Evolutionary conservation across 2,888 invertebrate species (phyloP), one percentile per base, ranked within the genome.

Genomic region (Drosophila limbata): DNA sequence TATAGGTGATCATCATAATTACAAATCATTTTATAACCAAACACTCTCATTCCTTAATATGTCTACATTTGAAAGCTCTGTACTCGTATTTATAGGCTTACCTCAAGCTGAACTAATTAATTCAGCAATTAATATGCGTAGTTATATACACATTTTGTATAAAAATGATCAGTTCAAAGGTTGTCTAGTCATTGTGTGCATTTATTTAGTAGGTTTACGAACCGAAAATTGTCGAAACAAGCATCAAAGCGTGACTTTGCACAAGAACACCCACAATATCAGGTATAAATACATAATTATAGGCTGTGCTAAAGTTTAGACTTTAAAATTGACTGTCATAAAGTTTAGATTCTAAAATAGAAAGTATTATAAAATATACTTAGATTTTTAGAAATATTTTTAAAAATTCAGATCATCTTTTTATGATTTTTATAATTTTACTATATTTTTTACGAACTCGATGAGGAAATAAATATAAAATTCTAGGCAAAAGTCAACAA

Each of bases 191-290:
- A 64, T 65, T 72, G 56, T 9, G 40, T 11, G 9, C 51, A 17
- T 31, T 60, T 51, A 52, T 63, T 70, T 25, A 11, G 35, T 47
- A n/a, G 39, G 5, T 37, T 39, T 44, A 35, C 25, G 9, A 53
- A 60, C 25, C 37, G n/a, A 66, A 35, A 52, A 9, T 53, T 57
- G 67, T 71, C 65, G 31, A 21, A 69, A 45, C 53, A 67, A 40
- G 60, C 69, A 78, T 31, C 56, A 57, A 62, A 57, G 73, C 78
- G 69, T 77, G 78, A 73, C 77, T 52, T 56, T 35, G 42, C 17
- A 42, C 47, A 57, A 56, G 47, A 68, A 50, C 61, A 48, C 42
- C 48, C 31, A n/a, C 50, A 40, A 44, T 10, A 33, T 40, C 35
- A 48, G 50, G 35, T 37, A 28, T 31, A 21, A 15, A 63, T 40